phyloP scores from a whole-genome alignment of 2,113 vertebrate genomes.

The Salvator merianae region DNA sequence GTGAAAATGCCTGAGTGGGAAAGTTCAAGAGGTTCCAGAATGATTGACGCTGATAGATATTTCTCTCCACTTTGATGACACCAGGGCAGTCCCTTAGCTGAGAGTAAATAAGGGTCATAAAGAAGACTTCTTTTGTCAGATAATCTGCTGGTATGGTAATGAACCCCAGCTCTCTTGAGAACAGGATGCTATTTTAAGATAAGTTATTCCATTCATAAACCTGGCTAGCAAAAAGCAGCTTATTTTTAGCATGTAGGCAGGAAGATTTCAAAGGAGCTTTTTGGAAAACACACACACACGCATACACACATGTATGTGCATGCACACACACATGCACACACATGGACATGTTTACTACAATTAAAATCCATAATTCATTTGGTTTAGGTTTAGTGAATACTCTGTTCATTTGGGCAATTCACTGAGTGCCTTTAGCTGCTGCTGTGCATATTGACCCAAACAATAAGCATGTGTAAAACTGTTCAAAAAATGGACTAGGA shows the following conservation, averaged over 20 bases:
- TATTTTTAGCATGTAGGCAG: conserved; percentile 39
- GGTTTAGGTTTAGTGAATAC: conserved; percentile 15
- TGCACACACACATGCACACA: no score
- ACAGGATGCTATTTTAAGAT: conserved; percentile 29
- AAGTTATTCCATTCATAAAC: conserved; percentile 25
- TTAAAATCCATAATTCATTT: background rate
- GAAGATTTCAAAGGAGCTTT: background rate
- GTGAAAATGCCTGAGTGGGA: conserved; percentile 49
- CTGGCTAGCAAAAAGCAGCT: background rate
- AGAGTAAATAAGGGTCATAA: conserved; percentile 54
- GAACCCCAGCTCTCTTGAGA: conserved; percentile 29
- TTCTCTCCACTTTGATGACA: conserved; percentile 3
- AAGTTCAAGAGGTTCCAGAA: conserved; percentile 43
- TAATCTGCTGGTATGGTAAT: conserved; percentile 38
- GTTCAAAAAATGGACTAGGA: background rate
- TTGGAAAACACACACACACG: background rate
- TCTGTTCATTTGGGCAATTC: conserved; percentile 5
- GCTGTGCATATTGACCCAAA: background rate
- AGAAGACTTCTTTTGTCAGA: conserved; percentile 33
- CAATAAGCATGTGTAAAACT: background rate
- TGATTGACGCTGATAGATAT: conserved; percentile 36
- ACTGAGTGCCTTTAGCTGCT: background rate
- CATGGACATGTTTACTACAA: background rate
- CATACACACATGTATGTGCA: background rate
- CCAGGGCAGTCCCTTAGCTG: conserved; percentile 47